A percentile compares a stretch with the other conserved stretches of the same genome.
Evolutionary conservation across 2,797 vertebrate species (phyloP).

Genomic region (Sebastes variabilis): DNA sequence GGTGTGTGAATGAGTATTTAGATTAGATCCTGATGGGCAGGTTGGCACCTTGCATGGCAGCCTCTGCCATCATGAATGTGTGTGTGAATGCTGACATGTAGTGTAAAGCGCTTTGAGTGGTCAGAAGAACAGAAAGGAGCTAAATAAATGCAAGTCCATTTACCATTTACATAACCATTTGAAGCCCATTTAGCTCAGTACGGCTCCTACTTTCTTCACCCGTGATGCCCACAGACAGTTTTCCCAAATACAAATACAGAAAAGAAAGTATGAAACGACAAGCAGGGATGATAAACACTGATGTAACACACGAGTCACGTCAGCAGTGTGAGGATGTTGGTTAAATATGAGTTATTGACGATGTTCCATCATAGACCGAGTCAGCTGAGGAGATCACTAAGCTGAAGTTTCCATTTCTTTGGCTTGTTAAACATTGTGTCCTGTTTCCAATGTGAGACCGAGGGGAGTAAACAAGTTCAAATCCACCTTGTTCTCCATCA

Average conservation of each 20-base stretch:
- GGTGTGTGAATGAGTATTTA: too few relatives aligned
- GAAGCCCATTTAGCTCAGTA: background rate
- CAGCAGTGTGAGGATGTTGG: background rate
- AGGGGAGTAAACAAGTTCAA: background rate
- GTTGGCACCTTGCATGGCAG: too few relatives aligned
- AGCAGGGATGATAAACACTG: background rate
- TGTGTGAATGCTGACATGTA: too few relatives aligned
- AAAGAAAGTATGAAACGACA: background rate
- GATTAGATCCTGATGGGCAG: too few relatives aligned
- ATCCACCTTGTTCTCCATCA: background rate
- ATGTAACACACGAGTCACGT: background rate
- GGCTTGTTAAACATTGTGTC: background rate
- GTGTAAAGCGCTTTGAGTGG: too few relatives aligned
- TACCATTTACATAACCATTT: background rate
- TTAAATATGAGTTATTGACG: background rate
- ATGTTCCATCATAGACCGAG: background rate
- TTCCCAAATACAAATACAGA: background rate
- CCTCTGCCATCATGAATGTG: too few relatives aligned
- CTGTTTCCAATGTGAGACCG: background rate
- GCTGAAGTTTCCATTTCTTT: background rate
- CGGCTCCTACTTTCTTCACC: background rate
- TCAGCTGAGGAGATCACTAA: background rate
- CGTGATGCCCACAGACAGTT: background rate
- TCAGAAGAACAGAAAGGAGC: too few relatives aligned
- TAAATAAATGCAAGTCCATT: too few relatives aligned